These are phyloP conservation scores for Formicarius rufipectus DNA, from an alignment of 2,113 vertebrate species.

Conservation along the genomic window DNA sequence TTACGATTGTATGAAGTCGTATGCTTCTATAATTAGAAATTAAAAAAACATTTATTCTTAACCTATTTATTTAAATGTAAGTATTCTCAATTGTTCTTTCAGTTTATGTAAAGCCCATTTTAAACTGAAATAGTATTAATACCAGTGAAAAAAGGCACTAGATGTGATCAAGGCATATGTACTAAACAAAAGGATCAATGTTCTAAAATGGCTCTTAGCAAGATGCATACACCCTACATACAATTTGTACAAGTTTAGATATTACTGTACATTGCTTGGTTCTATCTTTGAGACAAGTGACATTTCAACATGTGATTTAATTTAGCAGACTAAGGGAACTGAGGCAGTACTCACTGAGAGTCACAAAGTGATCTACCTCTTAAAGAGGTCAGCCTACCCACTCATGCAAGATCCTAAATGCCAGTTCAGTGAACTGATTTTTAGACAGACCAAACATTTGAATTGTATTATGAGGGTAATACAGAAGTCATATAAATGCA, in stretches of 20 bases:
- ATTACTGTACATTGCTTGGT: background rate
- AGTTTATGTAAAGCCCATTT: background rate
- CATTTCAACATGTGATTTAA: background rate
- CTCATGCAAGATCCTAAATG: background rate
- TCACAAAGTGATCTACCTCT: background rate
- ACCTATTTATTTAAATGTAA: background rate
- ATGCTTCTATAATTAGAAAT: background rate
- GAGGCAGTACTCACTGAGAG: background rate
- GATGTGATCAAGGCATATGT: background rate
- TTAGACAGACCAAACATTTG: background rate
- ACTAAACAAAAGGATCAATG: background rate
- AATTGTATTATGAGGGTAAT: background rate
- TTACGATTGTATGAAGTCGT: background rate
- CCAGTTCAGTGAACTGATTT: background rate
- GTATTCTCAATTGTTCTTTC: background rate
- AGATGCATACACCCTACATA: background rate
- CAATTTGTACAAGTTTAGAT: background rate
- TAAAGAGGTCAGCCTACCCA: background rate
- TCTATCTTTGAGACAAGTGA: background rate
- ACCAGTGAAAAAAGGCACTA: background rate
- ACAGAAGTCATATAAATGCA: background rate
- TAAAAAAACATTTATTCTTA: background rate
- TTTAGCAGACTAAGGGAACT: background rate
- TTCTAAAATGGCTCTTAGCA: background rate
- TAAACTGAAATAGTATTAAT: background rate